Evolutionary conservation across 2,888 invertebrate genomes (phyloP), one percentile per base, ranked within the genome.

Genomic region (Euphydryas editha): DNA sequence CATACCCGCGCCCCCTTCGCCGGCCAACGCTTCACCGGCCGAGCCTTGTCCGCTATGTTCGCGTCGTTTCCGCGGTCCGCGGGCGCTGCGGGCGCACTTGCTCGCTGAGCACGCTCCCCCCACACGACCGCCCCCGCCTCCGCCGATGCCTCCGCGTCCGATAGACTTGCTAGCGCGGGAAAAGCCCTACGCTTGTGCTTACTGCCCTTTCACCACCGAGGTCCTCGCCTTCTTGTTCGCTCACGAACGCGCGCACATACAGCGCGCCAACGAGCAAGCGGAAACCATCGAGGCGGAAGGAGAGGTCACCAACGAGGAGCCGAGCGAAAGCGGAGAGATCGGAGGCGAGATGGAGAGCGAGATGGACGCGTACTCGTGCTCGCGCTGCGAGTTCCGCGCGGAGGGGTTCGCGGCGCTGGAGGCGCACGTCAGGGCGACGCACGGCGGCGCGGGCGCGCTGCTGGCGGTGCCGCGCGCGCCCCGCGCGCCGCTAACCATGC

Each of bases 211-310:
- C 85, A 95, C 97, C 51, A 98, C 98, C 44, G 96, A 97, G 72
- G 96, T 98, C 82, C 94, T 98, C 78, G 98, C 98, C 62, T 97
- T 98, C 80, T 93, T 98, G 75, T 98, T 97, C 86, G 96, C 98
- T 59, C 98, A 98, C 89, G 98, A 98, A 85, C 95, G 97, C 76
- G 96, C 97, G 49, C 98, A 98, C 86, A 88, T 90, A 17, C 93
- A 92, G 72, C 86, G 82, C 64, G 76, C 77, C 37, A 75, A 74
- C 56, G 78, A 73, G 75, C 81, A 76, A 59, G 77, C 76, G 63
- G 74, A 76, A 72, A 70, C 71, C 69, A 71, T 75, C 62, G 71
- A 78, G 66, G 71, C 62, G 68, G 72, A 78, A 65, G 73, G 68
- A 75, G 81, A 62, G 20, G 73, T 71, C 69, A 85, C 79, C 65